These are phyloP conservation scores for Drosophila fulvimacula DNA, from an alignment of 2,888 invertebrate genomes.

Conservation along the genomic window DNA sequence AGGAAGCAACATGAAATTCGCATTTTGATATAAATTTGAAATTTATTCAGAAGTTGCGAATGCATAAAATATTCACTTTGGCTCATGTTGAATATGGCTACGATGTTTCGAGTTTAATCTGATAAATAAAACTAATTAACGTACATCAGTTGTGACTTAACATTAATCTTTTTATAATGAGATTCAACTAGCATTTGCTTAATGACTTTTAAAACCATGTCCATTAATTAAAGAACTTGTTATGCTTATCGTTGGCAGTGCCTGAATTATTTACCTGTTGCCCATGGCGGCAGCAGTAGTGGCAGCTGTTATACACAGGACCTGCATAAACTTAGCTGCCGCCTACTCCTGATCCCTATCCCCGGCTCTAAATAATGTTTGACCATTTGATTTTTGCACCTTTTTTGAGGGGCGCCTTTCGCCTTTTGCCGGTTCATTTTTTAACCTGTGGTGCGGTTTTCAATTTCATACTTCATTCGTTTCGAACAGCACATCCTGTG, in stretches of 20 bases:
- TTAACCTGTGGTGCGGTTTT: slow-evolving; percentile 70
- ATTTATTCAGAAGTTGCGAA: background rate
- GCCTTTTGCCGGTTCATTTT: slow-evolving; percentile 28
- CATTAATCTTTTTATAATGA: slow-evolving; percentile 19
- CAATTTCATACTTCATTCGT: slow-evolving; percentile 81
- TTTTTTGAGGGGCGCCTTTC: slow-evolving; percentile 17
- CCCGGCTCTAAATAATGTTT: slow-evolving; percentile 45
- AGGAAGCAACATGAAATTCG: background rate
- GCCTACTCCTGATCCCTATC: background rate
- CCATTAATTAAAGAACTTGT: slow-evolving; percentile 34
- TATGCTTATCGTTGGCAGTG: background rate
- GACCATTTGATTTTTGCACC: slow-evolving; percentile 55
- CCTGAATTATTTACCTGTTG: slow-evolving; percentile 34
- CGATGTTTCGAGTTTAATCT: background rate
- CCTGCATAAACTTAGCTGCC: background rate
- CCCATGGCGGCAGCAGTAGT: background rate
- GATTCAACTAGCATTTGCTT: slow-evolving; percentile 21
- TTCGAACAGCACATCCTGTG: slow-evolving; percentile 56
- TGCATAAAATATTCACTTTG: slow-evolving; percentile 3
- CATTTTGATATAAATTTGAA: background rate
- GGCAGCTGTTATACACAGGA: background rate
- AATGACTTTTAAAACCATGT: slow-evolving; percentile 29
- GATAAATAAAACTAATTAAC: slow-evolving; percentile 9
- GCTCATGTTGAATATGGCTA: background rate
- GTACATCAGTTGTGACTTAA: background rate